A percentile compares a stretch with the other conserved stretches of the same genome.
Evolutionary conservation across 2,797 vertebrate genomes (phyloP).

Genomic region (Hipposideros larvatus): DNA sequence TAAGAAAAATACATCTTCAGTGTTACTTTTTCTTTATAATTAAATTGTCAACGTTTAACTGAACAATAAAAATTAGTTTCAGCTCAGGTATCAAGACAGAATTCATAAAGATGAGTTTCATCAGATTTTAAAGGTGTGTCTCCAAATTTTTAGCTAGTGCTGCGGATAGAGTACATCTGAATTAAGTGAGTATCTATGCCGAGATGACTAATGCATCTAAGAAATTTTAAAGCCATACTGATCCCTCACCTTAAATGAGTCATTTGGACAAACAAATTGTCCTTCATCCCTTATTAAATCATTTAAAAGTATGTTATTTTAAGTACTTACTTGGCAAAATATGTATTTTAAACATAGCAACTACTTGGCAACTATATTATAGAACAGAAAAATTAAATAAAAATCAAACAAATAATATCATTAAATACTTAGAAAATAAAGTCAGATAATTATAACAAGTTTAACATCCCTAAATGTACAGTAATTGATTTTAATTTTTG

Average conservation of each 20-base stretch:
- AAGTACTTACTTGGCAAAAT: conserved; percentile 68
- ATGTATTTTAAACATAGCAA: conserved; percentile 80
- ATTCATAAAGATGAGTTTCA: conserved; percentile 52
- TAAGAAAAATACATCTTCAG: not conserved
- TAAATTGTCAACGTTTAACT: conserved; percentile 30
- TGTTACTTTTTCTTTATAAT: not conserved
- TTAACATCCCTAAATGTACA: not conserved
- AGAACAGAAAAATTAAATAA: conserved; percentile 69
- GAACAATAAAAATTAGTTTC: conserved; percentile 56
- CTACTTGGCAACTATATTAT: conserved; percentile 65
- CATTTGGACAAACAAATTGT: conserved; percentile 76
- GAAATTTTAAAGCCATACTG: conserved; percentile 68
- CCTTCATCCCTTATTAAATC: conserved; percentile 71
- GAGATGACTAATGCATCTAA: conserved; percentile 69
- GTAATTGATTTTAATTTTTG: conserved; percentile 51
- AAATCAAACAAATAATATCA: conserved; percentile 51
- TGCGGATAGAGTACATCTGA: conserved; percentile 36
- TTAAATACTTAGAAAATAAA: conserved; percentile 57
- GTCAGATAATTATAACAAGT: conserved; percentile 12
- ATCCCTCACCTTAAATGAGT: conserved; percentile 71
- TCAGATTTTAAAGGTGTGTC: conserved; percentile 44
- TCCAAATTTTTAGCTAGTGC: conserved; percentile 43
- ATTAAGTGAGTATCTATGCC: conserved; percentile 46
- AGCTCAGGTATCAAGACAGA: not conserved
- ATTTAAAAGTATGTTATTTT: conserved; percentile 70